Conservation (phyloP, 1,140 invertebrate species). For the Drosophila gunungcola region DNA sequence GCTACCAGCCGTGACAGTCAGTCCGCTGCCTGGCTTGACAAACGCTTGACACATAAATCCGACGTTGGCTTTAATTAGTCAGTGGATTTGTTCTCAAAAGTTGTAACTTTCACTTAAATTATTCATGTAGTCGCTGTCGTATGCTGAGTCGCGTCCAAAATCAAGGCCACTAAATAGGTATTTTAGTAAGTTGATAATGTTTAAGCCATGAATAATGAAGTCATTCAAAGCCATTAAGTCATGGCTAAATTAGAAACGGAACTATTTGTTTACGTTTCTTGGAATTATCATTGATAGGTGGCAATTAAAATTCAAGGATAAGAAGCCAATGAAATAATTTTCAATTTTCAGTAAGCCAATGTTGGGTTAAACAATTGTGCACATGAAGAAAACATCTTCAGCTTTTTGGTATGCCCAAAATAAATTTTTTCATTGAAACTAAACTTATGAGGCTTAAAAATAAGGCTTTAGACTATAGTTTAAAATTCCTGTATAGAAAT, state of each 20-base stretch:
- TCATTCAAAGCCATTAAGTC: constrained; percentile 1
- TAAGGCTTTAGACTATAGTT: no score
- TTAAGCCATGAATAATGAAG: constrained; percentile 22
- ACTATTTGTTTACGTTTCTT: constrained; percentile 17
- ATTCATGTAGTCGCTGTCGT: constrained; percentile 45
- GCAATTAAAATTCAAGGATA: neutral
- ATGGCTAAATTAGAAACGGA: neutral
- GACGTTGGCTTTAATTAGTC: constrained; percentile 74
- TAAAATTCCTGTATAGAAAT: no score
- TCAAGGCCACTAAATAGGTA: constrained; percentile 31
- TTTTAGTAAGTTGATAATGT: constrained; percentile 2
- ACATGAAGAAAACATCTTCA: neutral
- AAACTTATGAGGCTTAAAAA: no score
- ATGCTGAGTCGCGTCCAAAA: constrained; percentile 10
- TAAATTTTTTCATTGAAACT: no score
- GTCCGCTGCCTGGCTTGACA: constrained; percentile 45
- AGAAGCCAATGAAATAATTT: constrained; percentile 9
- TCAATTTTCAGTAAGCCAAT: constrained; percentile 13
- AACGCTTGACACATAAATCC: constrained; percentile 70
- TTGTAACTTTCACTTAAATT: constrained; percentile 54
- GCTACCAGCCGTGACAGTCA: constrained; percentile 36
- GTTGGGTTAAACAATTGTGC: constrained; percentile 2
- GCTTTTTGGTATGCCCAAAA: neutral
- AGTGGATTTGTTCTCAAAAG: constrained; percentile 52
- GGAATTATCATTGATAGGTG: constrained; percentile 13